These are phyloP conservation scores for Phyllotreta striolata DNA, from an alignment of 2,888 invertebrate genomes.

Conservation along the genomic window DNA sequence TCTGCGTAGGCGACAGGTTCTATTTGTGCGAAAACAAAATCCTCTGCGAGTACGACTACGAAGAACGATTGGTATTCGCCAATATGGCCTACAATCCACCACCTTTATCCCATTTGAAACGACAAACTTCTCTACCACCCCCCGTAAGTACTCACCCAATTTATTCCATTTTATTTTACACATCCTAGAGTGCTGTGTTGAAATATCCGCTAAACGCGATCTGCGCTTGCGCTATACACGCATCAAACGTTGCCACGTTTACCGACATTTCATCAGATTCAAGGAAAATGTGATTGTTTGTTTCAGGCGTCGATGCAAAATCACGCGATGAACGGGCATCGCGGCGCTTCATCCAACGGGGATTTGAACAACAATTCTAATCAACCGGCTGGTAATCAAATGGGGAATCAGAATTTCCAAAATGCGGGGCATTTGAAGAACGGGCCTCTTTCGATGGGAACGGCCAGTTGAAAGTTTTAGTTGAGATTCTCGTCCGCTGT, in stretches of 20 bases:
- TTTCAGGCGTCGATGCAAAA: conserved; percentile 57
- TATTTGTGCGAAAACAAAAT: conserved; percentile 98
- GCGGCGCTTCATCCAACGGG: conserved; percentile 63
- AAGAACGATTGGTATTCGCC: conserved; percentile 93
- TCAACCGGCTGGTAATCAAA: conserved; percentile 57
- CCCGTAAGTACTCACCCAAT: conserved; percentile 62
- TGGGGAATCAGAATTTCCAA: conserved; percentile 65
- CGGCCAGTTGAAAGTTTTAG: conserved; percentile 69
- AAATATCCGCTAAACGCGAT: too few relatives aligned
- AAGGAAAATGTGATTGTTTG: conserved; percentile 30
- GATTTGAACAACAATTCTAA: conserved; percentile 71
- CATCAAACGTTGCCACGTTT: neutral
- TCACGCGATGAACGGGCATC: conserved; percentile 66
- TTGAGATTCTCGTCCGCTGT: conserved; percentile 38
- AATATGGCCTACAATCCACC: conserved; percentile 93
- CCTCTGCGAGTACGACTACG: conserved; percentile 97
- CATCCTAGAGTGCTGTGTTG: too few relatives aligned
- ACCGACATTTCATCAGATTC: neutral
- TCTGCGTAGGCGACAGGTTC: conserved; percentile 97
- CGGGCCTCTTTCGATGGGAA: conserved; percentile 65
- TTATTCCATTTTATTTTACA: too few relatives aligned
- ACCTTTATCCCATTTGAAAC: conserved; percentile 80
- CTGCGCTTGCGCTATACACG: neutral
- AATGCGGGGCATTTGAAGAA: conserved; percentile 61
- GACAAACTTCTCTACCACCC: conserved; percentile 73